These are phyloP conservation scores for Monoplex corrugatus DNA, from an alignment of 2,888 invertebrate species.

Conservation along the genomic window DNA sequence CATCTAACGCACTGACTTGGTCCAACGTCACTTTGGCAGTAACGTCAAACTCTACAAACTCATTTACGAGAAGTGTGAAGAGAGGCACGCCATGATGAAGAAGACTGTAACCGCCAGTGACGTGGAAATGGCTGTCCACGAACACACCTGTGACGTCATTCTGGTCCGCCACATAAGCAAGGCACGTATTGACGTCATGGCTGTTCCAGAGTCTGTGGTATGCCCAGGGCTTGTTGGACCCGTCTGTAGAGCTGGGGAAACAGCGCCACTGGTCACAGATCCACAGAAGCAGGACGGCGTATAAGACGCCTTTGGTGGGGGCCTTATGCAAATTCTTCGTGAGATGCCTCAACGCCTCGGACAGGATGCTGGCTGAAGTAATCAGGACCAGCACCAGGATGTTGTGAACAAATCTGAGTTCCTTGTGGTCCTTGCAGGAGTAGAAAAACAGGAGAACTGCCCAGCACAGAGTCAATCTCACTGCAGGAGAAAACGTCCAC, in stretches of 20 bases:
- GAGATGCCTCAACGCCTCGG: neutral
- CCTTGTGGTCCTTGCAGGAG: constrained; percentile 70
- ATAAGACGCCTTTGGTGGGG: constrained; percentile 50
- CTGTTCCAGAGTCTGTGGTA: constrained; percentile 58
- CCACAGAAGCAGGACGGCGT: constrained; percentile 34
- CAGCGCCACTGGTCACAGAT: constrained; percentile 52
- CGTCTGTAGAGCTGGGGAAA: constrained; percentile 51
- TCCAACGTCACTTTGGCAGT: neutral
- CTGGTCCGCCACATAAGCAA: constrained; percentile 66
- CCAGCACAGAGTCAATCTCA: constrained; percentile 20
- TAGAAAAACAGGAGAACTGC: constrained; percentile 61
- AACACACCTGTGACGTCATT: constrained; percentile 72
- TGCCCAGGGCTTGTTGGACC: constrained; percentile 59
- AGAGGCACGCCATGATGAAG: constrained; percentile 69
- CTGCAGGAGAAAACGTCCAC: neutral
- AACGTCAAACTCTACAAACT: constrained; percentile 62
- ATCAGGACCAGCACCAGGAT: constrained; percentile 65
- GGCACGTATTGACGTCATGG: constrained; percentile 63
- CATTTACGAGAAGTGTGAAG: constrained; percentile 65
- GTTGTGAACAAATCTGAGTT: constrained; percentile 72
- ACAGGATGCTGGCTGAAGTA: constrained; percentile 19
- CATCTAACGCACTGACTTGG: neutral
- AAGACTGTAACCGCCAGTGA: constrained; percentile 67
- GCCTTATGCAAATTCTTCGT: neutral
- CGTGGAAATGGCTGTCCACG: constrained; percentile 64